Conservation (phyloP, 2,113 vertebrate species). For the Sapayoa aenigma region DNA sequence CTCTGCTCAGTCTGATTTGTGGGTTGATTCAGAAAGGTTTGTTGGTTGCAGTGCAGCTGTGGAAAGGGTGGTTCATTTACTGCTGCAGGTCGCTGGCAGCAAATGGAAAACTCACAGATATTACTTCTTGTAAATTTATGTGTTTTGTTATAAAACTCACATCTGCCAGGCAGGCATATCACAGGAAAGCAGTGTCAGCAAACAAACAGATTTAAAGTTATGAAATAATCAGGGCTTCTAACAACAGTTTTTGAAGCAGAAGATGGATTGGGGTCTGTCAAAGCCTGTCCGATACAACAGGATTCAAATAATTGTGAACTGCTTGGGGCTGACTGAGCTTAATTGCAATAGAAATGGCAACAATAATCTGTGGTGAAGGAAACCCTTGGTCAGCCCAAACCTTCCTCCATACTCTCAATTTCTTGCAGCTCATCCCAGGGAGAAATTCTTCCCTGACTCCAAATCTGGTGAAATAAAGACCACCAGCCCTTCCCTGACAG, state of each 20-base stretch:
- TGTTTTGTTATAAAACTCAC: background rate
- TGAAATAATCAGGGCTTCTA: background rate
- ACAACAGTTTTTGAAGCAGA: background rate
- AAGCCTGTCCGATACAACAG: background rate
- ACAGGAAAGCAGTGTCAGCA: background rate
- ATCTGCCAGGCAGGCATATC: background rate
- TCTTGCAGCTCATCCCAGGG: background rate
- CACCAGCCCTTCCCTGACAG: background rate
- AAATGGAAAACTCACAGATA: background rate
- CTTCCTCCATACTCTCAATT: background rate
- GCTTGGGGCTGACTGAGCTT: background rate
- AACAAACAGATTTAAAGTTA: background rate
- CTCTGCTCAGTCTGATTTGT: background rate
- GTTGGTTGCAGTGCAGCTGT: background rate
- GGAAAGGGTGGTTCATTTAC: background rate
- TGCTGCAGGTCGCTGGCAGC: background rate
- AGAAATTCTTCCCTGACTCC: background rate
- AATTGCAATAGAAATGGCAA: background rate
- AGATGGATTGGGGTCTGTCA: background rate
- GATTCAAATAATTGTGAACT: background rate
- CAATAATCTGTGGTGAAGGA: background rate
- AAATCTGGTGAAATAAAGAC: background rate
- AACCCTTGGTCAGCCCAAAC: background rate
- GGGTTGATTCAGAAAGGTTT: background rate
- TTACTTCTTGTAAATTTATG: background rate